Base-by-base conservation (phyloP, 2,113 vertebrate species). In the Heterocephalus glaber region DNA sequence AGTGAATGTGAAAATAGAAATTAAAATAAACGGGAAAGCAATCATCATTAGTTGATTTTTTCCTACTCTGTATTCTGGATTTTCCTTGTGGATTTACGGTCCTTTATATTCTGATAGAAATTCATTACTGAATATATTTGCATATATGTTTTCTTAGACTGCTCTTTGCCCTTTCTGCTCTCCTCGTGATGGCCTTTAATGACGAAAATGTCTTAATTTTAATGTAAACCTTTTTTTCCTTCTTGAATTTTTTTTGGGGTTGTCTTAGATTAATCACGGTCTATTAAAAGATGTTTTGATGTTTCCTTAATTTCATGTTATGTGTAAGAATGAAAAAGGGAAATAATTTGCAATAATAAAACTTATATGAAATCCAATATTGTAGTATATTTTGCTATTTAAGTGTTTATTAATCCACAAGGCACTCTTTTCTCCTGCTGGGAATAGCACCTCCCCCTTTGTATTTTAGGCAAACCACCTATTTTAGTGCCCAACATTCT, bases 261-360 rank as follows among this genome's bases (percentile, higher is more conserved):
- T 58, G 24, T 70, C 49, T 70, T 89, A 49, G 82, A 86, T 47
- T 66, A 24, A 41, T 77, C 33, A 77, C 60, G 84, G 14, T 44
- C 65, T 76, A 5, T 74, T 80, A 16, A 80, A 80, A 80, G 26
- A 3, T 60, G 35, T 77, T 22, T 54, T 58, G 28, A 30, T 47
- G n/a, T 82, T 76, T 94, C 33, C 65, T 77, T 80, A 56, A 74
- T 94, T 89, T 80, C 24, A 68, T 61, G 72, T 86, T 41, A 41
- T 86, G 8, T 68, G 86, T 86, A 60, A 65, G 61, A 61, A 56
- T 66, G 44, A 28, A 70, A 85, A 94, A 49, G 17, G 49, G 26
- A 47, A 68, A 47, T 68, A n/a, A 52, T 70, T 68, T 8, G 52
- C 79, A 65, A 28, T 66, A 66, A 68, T 2, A 16, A 92, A 68